Conservation (phyloP, 2,113 vertebrate species). For the Ramphastos sulfuratus region DNA sequence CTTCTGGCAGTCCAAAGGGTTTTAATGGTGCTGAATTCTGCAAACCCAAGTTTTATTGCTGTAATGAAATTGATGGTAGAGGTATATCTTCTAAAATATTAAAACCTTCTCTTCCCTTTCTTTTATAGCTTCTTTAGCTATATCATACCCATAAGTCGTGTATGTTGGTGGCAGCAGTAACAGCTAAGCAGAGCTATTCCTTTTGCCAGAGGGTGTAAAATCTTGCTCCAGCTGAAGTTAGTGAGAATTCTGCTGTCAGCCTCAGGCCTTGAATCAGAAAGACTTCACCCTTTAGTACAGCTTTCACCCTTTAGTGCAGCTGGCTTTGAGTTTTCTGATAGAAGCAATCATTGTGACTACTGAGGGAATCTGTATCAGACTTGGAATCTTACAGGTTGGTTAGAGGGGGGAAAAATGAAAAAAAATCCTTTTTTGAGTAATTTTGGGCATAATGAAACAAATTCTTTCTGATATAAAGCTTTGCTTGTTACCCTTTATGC, state of each 20-base stretch:
- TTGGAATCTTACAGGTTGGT: background rate
- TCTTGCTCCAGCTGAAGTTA: background rate
- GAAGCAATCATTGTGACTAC: background rate
- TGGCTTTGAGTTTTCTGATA: background rate
- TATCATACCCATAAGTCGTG: background rate
- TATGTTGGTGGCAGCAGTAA: background rate
- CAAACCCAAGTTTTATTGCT: background rate
- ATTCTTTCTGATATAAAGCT: background rate
- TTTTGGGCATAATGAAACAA: background rate
- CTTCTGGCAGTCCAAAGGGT: background rate
- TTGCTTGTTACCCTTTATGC: background rate
- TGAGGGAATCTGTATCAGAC: background rate
- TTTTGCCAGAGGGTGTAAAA: background rate
- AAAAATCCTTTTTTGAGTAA: background rate
- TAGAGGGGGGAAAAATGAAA: background rate
- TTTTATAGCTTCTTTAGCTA: background rate
- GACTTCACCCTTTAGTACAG: background rate
- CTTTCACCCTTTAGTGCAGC: background rate
- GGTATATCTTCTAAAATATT: background rate
- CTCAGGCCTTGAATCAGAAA: background rate
- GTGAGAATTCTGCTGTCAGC: background rate
- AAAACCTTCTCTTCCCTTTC: background rate
- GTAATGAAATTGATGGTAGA: background rate
- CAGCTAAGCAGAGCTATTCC: background rate
- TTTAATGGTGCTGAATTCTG: background rate